Conservation (phyloP, 2,888 invertebrate species). For the Drosophila cracens region DNA sequence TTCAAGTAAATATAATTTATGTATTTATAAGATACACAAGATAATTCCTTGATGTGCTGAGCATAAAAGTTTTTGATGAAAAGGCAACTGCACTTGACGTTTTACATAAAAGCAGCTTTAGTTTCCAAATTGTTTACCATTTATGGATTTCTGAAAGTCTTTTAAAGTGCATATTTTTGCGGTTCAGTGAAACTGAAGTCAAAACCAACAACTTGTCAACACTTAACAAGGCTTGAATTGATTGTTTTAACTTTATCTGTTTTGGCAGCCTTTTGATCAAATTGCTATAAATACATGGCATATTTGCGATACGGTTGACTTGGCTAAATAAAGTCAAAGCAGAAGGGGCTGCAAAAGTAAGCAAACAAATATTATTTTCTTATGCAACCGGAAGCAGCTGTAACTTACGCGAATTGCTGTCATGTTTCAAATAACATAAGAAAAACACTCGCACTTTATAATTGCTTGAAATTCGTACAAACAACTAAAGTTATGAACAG, state of each 20-base stretch:
- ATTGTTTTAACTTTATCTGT: slow-evolving; percentile 27
- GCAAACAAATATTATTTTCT: slow-evolving; percentile 14
- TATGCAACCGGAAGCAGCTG: not conserved
- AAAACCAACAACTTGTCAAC: slow-evolving; percentile 40
- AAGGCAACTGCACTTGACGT: slow-evolving; percentile 34
- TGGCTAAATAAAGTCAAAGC: slow-evolving; percentile 1
- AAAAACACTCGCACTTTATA: slow-evolving; percentile 10
- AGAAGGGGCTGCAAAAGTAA: not conserved
- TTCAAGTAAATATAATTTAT: slow-evolving; percentile 3
- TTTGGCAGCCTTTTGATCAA: slow-evolving; percentile 10
- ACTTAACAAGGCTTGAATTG: not conserved
- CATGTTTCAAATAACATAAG: not conserved
- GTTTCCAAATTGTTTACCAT: slow-evolving; percentile 26
- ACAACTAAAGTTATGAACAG: slow-evolving; percentile 14
- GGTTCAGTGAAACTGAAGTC: slow-evolving; percentile 17
- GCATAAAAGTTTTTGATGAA: not conserved
- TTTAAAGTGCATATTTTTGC: slow-evolving; percentile 39
- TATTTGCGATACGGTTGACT: slow-evolving; percentile 3
- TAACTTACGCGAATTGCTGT: not conserved
- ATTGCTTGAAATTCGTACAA: slow-evolving; percentile 7
- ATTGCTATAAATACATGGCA: slow-evolving; percentile 26
- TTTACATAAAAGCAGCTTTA: slow-evolving; percentile 44
- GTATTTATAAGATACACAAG: not conserved
- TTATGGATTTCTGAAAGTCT: slow-evolving; percentile 28
- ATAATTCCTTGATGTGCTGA: not conserved